Percentiles rank a stretch among this genome's conserved stretches.
These are phyloP conservation scores for Halocynthia aurantium DNA, from an alignment of 23 tunicate genomes.

Conservation along the genomic window DNA sequence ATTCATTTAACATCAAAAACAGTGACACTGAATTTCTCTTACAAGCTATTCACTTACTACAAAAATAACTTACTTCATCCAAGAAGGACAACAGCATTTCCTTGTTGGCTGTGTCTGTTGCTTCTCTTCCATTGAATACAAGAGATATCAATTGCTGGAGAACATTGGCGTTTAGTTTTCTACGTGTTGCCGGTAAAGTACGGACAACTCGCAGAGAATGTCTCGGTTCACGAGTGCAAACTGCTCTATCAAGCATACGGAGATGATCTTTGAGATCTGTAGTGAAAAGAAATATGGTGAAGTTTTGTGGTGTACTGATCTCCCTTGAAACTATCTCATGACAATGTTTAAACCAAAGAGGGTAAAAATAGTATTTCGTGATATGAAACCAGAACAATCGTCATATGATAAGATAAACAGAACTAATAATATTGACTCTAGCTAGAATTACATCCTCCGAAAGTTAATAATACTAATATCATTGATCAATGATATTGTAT, in stretches of 20 bases:
- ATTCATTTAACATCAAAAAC: too few relatives aligned
- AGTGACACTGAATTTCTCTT: too few relatives aligned
- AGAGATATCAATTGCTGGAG: constrained; percentile 28
- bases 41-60: not conserved
- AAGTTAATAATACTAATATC: too few relatives aligned
- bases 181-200: constrained; percentile 59
- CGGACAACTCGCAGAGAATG: constrained; percentile 66
- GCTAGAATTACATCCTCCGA: too few relatives aligned
- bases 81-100: constrained; percentile 42
- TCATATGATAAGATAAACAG: too few relatives aligned
- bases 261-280: constrained; percentile 66
- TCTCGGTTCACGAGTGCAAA: constrained; percentile 46
- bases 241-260: constrained; percentile 56
- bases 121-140: constrained; percentile 64
- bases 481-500: too few relatives aligned
- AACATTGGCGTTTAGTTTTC: constrained; percentile 32
- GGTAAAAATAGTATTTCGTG: too few relatives aligned
- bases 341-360: too few relatives aligned
- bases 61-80: constrained; percentile 26
- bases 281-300: not conserved
- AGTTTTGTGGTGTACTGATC: too few relatives aligned
- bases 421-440: too few relatives aligned
- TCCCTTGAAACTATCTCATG: too few relatives aligned
- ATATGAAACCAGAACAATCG: too few relatives aligned
- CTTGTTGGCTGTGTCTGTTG: constrained; percentile 46